Base-by-base conservation (phyloP, 2,888 invertebrate genomes). In the Myathropa florea region DNA sequence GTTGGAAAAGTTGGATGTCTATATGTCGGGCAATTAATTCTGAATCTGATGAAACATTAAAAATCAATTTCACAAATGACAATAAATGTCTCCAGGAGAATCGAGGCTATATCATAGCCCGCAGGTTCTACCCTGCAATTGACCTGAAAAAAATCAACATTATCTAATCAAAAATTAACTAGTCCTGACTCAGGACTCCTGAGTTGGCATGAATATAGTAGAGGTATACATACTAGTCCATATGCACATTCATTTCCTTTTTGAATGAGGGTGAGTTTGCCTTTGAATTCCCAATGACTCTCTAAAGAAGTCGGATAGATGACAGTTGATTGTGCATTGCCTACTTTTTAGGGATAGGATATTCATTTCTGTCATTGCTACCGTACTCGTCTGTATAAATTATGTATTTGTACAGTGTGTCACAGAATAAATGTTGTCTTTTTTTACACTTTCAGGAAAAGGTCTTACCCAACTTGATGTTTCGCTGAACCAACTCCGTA, bases 391-490 rank as follows among this genome's bases (percentile, higher is more conserved):
- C 2, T n/a, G 6, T 7, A 46, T 46, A 18, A 46, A 46, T 46
- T 18, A 18, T 18, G 0, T 18, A 46, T 18, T 18, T 18, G 46
- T 7, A 18, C 9, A 39, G 0, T 14, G 39, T n/a, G 36, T 12
- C 2, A 10, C 1, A 10, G 23, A 36, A 23, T 64, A 12, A 2
- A 14, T 4, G 9, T 33, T 36, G 18, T 39, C 21, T 21, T 61
- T 90, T 90, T 24, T 28, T 33, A 30, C 59, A 14, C 57, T 91
- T 90, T 23, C 93, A 97, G 97, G 97, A 88, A 96, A 96, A 93
- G 96, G 96, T 91, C 93, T 98, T 90, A 97, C 97, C 23, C 97
- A 97, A 91, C 93, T 98, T 90, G 98, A 98, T 91, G 95, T 98
- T 61, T 97, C 97, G 0, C 96, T 97, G 90, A 98, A 98, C 93